Conservation (phyloP, 2,113 vertebrate species). For the Danionella cerebrum region DNA sequence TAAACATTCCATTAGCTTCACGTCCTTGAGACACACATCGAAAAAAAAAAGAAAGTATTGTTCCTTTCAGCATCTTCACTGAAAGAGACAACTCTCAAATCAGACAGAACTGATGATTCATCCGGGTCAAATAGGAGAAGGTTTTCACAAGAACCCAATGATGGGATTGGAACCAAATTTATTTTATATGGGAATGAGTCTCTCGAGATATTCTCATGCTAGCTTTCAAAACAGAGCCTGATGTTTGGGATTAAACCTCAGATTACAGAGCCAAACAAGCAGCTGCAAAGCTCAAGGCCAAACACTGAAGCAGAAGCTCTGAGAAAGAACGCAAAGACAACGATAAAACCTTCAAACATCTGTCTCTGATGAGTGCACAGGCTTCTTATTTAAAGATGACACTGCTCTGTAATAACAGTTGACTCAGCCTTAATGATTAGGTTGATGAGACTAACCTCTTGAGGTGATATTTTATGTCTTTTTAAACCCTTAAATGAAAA, state of each 20-base stretch:
- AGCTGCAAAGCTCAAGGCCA: constrained; percentile 56
- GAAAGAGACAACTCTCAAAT: constrained; percentile 10
- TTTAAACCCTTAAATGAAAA: neutral
- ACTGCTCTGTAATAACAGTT: neutral
- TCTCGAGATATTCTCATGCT: neutral
- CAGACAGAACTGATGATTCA: neutral
- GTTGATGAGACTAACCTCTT: neutral
- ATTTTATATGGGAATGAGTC: neutral
- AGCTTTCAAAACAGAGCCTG: neutral
- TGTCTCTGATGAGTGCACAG: neutral
- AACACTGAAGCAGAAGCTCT: constrained; percentile 32
- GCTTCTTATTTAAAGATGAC: neutral
- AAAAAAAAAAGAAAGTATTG: constrained; percentile 16
- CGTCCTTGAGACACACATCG: constrained; percentile 29
- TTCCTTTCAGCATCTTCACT: neutral
- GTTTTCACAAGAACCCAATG: neutral
- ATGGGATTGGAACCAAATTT: neutral
- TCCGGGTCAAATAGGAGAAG: neutral
- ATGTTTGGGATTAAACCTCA: neutral
- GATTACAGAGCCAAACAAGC: constrained; percentile 41
- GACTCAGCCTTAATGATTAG: neutral
- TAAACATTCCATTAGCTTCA: constrained; percentile 34
- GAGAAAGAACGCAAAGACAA: constrained; percentile 6
- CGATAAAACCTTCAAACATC: constrained; percentile 37
- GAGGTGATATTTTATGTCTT: neutral